Evolutionary conservation across 92 coral and sea anemone species (phyloP).

Genomic region (Paramuricea clavata): DNA sequence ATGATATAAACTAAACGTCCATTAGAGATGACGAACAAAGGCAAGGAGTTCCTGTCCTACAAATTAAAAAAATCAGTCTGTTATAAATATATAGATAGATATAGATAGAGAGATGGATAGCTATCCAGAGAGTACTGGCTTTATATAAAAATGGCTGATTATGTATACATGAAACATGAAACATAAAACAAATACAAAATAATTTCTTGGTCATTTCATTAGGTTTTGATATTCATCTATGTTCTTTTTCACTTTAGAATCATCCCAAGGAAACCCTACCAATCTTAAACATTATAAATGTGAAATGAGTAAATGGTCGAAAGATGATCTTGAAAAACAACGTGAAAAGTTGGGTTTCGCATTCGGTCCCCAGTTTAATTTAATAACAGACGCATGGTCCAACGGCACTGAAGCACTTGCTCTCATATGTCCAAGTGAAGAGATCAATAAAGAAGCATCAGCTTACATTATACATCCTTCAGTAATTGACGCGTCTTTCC

Average conservation of each 20-base stretch:
- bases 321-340: neutral
- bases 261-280: neutral
- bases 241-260: neutral
- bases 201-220: too few species aligned
- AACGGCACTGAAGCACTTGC: slow-evolving; percentile 27
- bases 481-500: slow-evolving; percentile 76
- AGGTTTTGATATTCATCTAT: too few species aligned
- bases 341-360: slow-evolving; percentile 40
- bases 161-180: too few species aligned
- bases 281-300: neutral
- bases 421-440: slow-evolving; percentile 9
- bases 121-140: too few species aligned
- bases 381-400: slow-evolving; percentile 19
- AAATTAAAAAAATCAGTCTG: too few species aligned
- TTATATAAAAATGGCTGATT: too few species aligned
- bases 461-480: slow-evolving; percentile 75
- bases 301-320: neutral
- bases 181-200: too few species aligned
- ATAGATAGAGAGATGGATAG: too few species aligned
- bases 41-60: too few species aligned
- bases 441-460: slow-evolving; percentile 27
- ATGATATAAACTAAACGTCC: too few species aligned
- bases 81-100: too few species aligned
- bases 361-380: slow-evolving; percentile 12
- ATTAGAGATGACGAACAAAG: too few species aligned